Conservation (phyloP, 2,888 invertebrate species). For the Gastrophysa polygoni region DNA sequence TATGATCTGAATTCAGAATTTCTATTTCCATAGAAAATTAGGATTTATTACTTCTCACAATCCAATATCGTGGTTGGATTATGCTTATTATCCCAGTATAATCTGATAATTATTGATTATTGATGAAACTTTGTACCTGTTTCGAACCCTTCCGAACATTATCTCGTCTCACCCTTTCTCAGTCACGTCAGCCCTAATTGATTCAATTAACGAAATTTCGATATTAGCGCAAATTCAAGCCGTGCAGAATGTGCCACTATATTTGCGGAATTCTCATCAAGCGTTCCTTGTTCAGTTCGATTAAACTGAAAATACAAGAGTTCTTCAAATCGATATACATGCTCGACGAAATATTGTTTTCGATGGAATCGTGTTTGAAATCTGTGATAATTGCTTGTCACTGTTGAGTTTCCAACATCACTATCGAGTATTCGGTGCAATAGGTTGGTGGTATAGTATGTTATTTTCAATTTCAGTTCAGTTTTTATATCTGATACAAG, state of each 20-base stretch:
- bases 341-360: neutral
- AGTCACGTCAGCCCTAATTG: constrained; percentile 26
- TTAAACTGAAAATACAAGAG: neutral
- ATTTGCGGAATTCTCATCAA: neutral
- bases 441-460: too few species aligned
- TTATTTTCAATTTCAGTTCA: too few species aligned
- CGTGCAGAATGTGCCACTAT: neutral
- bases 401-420: too few species aligned
- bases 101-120: neutral
- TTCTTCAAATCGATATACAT: neutral
- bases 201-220: constrained; percentile 33
- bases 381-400: too few species aligned
- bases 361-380: neutral
- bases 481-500: too few species aligned
- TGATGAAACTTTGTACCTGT: neutral
- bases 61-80: too few species aligned
- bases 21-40: too few species aligned
- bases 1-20: too few species aligned
- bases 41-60: too few species aligned
- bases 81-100: too few species aligned
- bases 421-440: too few species aligned
- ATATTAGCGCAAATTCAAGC: constrained; percentile 18
- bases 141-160: neutral
- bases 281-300: neutral
- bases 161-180: constrained; percentile 17